phyloP scores from a whole-genome alignment of 2,888 invertebrate genomes.

The Nebria salina region DNA sequence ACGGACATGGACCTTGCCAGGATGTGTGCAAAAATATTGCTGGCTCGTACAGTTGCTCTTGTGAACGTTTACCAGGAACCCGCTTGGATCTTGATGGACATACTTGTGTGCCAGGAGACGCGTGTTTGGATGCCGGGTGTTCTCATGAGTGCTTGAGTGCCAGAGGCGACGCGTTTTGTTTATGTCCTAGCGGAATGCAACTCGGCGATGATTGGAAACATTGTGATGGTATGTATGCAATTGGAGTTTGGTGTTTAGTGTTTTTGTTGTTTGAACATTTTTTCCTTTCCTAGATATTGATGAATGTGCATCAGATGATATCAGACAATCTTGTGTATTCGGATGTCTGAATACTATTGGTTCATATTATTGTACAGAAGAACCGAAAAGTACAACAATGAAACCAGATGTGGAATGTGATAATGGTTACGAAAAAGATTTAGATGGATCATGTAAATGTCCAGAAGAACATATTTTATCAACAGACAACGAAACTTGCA shows the following conservation, averaged over 20 bases:
- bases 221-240: constrained; percentile 54
- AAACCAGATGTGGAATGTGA: constrained; percentile 49
- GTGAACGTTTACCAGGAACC: constrained; percentile 68
- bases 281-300: constrained; percentile 66
- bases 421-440: constrained; percentile 55
- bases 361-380: constrained; percentile 65
- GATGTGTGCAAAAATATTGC: constrained; percentile 69
- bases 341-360: constrained; percentile 73
- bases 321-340: constrained; percentile 60
- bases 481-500: constrained; percentile 60
- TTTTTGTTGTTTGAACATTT: not conserved
- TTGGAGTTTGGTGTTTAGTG: not conserved
- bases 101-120: constrained; percentile 64
- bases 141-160: constrained; percentile 70
- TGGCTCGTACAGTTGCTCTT: constrained; percentile 70
- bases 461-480: constrained; percentile 63
- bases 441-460: constrained; percentile 65
- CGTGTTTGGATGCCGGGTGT: constrained; percentile 67
- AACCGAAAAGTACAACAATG: constrained; percentile 37
- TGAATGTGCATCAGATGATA: constrained; percentile 67
- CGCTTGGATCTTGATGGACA: constrained; percentile 67
- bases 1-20: constrained; percentile 73
- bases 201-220: constrained; percentile 58
- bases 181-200: constrained; percentile 59
- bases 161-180: constrained; percentile 58